Base-by-base conservation (phyloP, 2,888 invertebrate species). In the Athalia cordata region DNA sequence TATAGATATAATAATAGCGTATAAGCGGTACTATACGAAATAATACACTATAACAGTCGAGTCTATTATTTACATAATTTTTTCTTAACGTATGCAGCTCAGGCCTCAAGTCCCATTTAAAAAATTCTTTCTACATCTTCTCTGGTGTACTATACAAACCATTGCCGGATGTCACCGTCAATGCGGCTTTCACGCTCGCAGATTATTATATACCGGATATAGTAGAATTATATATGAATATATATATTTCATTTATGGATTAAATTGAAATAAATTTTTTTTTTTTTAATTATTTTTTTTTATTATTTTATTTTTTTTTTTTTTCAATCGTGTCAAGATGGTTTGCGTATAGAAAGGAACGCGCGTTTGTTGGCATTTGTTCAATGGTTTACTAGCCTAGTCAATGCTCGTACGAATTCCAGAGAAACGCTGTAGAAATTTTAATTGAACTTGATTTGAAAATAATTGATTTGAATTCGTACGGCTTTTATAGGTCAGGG, bases 331-430 rank as follows among this genome's bases (percentile, higher is more conserved):
- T 70, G 45, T 70, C 70, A 70, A 70, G 57, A 43, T 55, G 55
- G 70, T 57, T 43, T 70, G 70, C n/a, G 9, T 55, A 55, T 57
- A 70, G 57, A 70, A 70, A 70, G 70, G 70, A 55, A 29, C 43
- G 8, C 43, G 8, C 13, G 29, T 29, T 29, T 29, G 29, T 29
- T 29, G 29, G 29, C 29, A 29, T 29, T 29, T 15, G 8, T 29
- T 7, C 29, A 29, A 50, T 50, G n/a, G n/a, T n/a, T 8, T 65
- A 45, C 47, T 50, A 50, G 50, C 50, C 15, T 11, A 67, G 50
- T 67, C 67, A 67, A 67, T 67, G 50, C 67, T 52, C 67, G 67
- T 67, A 67, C 67, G 67, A 70, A 45, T 15, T n/a, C 45, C 7
- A 57, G 45, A 43, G 70, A 55, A 70, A 52, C 43, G 43, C 29